These are phyloP conservation scores for Drosophila miranda DNA, from an alignment of 1,140 invertebrate species.

Conservation along the genomic window DNA sequence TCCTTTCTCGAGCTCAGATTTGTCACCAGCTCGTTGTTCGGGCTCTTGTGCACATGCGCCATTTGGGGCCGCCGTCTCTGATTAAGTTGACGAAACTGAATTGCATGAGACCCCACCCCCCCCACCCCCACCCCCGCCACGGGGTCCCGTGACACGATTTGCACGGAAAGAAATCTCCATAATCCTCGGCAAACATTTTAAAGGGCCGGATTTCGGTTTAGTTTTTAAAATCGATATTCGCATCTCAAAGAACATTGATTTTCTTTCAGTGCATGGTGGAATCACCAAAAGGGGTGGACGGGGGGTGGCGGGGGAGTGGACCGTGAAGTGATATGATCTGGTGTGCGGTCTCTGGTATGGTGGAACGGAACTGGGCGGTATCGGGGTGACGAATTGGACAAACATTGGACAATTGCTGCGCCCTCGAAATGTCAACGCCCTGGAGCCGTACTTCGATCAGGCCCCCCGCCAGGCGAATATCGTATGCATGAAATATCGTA, in stretches of 20 bases:
- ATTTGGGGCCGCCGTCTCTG: constrained; percentile 66
- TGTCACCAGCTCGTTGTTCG: constrained; percentile 72
- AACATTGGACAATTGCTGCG: constrained; percentile 64
- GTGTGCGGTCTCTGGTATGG: not conserved
- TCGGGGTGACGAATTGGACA: constrained; percentile 56
- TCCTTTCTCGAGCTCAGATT: constrained; percentile 51
- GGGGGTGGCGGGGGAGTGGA: not conserved
- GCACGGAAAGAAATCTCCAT: too few relatives aligned
- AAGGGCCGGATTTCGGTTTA: too few relatives aligned
- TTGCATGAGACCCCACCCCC: constrained; percentile 7
- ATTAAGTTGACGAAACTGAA: constrained; percentile 74
- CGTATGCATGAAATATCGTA: constrained; percentile 23
- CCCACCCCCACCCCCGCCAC: not conserved
- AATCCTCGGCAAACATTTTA: too few relatives aligned
- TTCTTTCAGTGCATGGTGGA: not conserved
- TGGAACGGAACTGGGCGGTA: constrained; percentile 28
- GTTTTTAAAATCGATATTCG: too few relatives aligned
- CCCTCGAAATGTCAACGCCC: constrained; percentile 79
- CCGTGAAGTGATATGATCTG: constrained; percentile 31
- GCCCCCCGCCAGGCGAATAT: constrained; percentile 27
- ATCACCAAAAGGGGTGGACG: too few relatives aligned
- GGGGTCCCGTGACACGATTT: not conserved
- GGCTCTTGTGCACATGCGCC: constrained; percentile 60
- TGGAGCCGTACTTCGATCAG: constrained; percentile 26
- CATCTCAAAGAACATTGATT: not conserved